These are phyloP conservation scores for Crypturellus tataupa DNA, from an alignment of 2,797 vertebrate genomes.

Conservation along the genomic window DNA sequence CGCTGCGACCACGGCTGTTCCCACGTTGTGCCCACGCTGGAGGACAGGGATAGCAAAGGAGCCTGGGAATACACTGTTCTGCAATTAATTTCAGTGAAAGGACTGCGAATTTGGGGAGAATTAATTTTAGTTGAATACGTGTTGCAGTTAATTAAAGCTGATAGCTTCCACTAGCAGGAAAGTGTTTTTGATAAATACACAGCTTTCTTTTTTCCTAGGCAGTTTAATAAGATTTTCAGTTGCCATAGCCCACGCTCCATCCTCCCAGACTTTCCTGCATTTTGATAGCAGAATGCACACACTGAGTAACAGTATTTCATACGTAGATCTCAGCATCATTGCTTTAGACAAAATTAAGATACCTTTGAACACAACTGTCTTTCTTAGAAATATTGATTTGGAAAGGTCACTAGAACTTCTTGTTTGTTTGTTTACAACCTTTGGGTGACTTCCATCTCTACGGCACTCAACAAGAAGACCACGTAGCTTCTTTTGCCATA, in stretches of 20 bases:
- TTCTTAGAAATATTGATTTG: not conserved
- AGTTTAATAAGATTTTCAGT: not conserved
- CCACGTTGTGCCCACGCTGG: not conserved
- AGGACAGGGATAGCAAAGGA: not conserved
- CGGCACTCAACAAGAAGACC: not conserved
- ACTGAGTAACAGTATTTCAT: conserved; percentile 6
- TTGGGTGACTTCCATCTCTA: not conserved
- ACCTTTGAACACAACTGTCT: not conserved
- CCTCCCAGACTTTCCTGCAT: not conserved
- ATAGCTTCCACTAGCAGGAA: conserved; percentile 7
- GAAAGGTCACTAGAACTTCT: not conserved
- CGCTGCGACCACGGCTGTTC: not conserved
- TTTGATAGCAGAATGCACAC: not conserved
- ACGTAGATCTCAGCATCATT: not conserved
- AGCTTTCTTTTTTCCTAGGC: not conserved
- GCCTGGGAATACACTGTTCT: not conserved
- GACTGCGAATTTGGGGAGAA: conserved; percentile 14
- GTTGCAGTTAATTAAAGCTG: conserved; percentile 38
- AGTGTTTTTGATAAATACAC: conserved; percentile 24
- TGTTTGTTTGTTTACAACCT: not conserved
- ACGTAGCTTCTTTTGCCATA: not conserved
- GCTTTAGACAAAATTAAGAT: conserved; percentile 7
- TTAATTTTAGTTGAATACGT: conserved; percentile 33
- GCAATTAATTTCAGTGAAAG: not conserved
- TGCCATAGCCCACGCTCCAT: not conserved